These are phyloP conservation scores for Melanotaenia nigrans DNA, from an alignment of 2,797 vertebrate genomes.

Conservation along the genomic window DNA sequence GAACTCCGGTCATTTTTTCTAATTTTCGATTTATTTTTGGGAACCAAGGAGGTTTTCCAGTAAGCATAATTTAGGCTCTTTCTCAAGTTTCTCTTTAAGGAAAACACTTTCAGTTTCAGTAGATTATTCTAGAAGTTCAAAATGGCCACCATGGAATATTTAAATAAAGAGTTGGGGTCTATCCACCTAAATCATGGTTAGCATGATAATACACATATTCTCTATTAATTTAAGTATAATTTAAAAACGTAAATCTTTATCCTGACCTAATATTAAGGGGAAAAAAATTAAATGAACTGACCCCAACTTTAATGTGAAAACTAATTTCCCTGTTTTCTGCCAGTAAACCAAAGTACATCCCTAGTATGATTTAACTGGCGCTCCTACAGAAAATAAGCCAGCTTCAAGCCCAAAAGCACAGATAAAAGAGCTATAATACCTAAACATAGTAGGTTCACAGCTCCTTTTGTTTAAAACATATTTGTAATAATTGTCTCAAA, in stretches of 20 bases:
- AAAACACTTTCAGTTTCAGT: not conserved
- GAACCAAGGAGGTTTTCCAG: not conserved
- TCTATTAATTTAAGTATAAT: conserved; percentile 21
- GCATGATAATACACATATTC: conserved; percentile 4
- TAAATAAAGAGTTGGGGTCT: conserved; percentile 28
- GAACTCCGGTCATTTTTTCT: no score
- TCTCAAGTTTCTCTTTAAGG: not conserved
- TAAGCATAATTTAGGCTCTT: no score
- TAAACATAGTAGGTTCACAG: conserved; percentile 67
- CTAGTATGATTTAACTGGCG: conserved; percentile 28
- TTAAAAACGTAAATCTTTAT: conserved; percentile 2
- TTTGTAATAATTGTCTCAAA: conserved; percentile 63
- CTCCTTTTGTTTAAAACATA: conserved; percentile 40
- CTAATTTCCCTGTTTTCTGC: not conserved
- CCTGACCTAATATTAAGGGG: not conserved
- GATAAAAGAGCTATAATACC: conserved; percentile 38
- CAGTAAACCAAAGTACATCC: conserved; percentile 41
- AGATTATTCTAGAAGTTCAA: conserved; percentile 16
- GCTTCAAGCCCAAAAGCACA: conserved; percentile 57
- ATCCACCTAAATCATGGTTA: not conserved
- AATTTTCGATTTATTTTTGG: no score
- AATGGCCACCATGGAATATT: conserved; percentile 30
- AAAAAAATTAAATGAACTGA: conserved; percentile 26
- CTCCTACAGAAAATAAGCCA: conserved; percentile 58
- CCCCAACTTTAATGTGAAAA: conserved; percentile 22